Base-by-base conservation (phyloP, 2,113 vertebrate genomes). In the Petrocephalus microphthalmus region DNA sequence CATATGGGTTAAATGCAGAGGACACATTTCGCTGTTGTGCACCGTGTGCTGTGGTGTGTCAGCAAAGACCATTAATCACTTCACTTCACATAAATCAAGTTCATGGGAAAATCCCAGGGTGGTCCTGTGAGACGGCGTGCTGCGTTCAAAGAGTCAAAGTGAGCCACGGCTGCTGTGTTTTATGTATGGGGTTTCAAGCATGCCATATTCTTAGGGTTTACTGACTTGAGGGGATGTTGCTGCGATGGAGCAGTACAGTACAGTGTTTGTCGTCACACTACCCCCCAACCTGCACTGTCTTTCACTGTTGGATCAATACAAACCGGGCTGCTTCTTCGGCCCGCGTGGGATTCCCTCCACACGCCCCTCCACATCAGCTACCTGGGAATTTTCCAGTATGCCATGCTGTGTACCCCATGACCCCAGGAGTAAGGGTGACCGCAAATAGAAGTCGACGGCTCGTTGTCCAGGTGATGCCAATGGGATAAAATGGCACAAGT, bases 401-500 rank as follows among this genome's bases (percentile, higher is more conserved):
- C 81, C 81, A 47, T 19, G 20, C 81, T 83, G 45, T 49, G 37
- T 83, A 42, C 81, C 81, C 81, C 81, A 83, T 49, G 51, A 54
- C 47, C 84, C 84, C 84, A 85, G 84, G 51, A 54, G 29, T 54
- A 25, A 85, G 51, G n/a, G 84, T 29, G 84, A 53, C n/a, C 37
- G n/a, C 4, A 29, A 49, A 33, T 25, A 85, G 84, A 52, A 83
- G 20, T 13, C 17, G n/a, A 85, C 2, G 6, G 51, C 22, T 29
- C 13, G 15, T 78, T 78, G 71, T 78, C 71, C 37, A 42, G 71
- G 84, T 52, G 84, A 54, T 53, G 17, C 82, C 82, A 84, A 29
- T 25, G 22, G 37, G 82, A 49, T 20, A n/a, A 29, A 29, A 13
- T 74, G 49, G 45, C 42, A 51, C 19, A 84, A 84, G 37, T 47